phyloP scores from a whole-genome alignment of 2,113 vertebrate genomes.

The Stigmatopora argus region DNA sequence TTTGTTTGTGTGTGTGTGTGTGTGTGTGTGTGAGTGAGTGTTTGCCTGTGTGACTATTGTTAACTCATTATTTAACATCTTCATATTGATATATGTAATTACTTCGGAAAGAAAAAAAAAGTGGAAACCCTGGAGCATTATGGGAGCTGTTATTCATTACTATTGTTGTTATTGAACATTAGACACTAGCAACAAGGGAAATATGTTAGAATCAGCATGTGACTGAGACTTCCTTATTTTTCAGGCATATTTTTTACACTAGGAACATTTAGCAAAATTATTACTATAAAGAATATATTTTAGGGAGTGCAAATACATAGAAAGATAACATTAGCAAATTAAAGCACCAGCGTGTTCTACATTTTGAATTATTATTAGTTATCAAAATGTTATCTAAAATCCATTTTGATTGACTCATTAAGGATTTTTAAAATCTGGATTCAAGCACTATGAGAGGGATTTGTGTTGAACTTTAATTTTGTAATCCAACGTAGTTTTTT shows the following conservation, averaged over 20 bases:
- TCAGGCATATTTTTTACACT: neutral
- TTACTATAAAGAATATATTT: no score
- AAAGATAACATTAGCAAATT: no score
- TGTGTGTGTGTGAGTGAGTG: neutral
- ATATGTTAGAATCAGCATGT: constrained; percentile 23
- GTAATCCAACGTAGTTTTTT: no score
- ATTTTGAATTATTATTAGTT: no score
- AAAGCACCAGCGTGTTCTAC: no score
- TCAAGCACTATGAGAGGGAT: no score
- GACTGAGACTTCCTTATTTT: neutral
- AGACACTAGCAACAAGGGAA: constrained; percentile 17
- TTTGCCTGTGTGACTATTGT: constrained; percentile 10
- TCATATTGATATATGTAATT: constrained; percentile 54
- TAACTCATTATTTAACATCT: constrained; percentile 62
- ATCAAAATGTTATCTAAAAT: no score
- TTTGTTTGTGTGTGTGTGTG: no score
- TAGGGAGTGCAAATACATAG: no score
- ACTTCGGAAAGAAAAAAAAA: constrained; percentile 42
- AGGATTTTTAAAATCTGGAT: no score
- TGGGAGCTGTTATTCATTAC: constrained; percentile 22
- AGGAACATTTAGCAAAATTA: neutral
- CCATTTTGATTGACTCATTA: no score
- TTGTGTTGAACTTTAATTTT: no score
- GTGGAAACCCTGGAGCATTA: constrained; percentile 21
- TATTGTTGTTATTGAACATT: constrained; percentile 44